phyloP scores from a whole-genome alignment of 92 coral and sea anemone species.

The Actinostola sp. region DNA sequence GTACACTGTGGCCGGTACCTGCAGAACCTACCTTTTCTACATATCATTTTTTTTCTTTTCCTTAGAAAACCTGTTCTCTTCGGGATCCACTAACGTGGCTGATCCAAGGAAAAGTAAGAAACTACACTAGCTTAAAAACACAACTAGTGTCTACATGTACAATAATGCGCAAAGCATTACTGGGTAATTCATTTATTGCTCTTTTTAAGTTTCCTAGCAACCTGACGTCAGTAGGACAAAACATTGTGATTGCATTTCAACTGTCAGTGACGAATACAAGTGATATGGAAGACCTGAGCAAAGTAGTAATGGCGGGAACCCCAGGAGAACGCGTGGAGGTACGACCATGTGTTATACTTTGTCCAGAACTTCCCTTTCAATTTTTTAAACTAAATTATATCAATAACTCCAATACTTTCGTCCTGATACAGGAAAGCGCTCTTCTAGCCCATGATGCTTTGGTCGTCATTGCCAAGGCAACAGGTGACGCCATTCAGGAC shows the following conservation, averaged over 20 bases:
- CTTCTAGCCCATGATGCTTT: slow-evolving; percentile 27
- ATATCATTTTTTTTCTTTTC: not conserved
- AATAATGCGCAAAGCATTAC: not conserved
- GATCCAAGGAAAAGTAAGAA: slow-evolving; percentile 23
- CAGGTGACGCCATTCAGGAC: slow-evolving; percentile 21
- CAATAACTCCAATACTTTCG: not conserved
- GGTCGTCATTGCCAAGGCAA: slow-evolving; percentile 29
- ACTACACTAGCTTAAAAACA: not conserved
- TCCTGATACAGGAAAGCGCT: slow-evolving; percentile 11
- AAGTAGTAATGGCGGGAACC: not conserved
- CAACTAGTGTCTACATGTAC: no score
- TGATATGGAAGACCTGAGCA: slow-evolving; percentile 8
- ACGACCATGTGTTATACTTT: no score
- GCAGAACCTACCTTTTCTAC: no score
- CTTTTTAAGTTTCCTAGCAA: slow-evolving; percentile 27
- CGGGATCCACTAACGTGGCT: slow-evolving; percentile 15
- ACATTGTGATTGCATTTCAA: slow-evolving; percentile 19
- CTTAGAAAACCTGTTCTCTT: slow-evolving; percentile 18
- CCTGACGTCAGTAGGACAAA: slow-evolving; percentile 12
- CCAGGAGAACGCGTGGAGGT: slow-evolving; percentile 1
- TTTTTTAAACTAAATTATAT: no score
- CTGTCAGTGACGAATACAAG: slow-evolving; percentile 7
- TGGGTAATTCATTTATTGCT: not conserved
- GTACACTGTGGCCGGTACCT: no score
- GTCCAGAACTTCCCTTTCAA: not conserved